Evolutionary conservation across 2,113 vertebrate genomes (phyloP).

Genomic region (Bothrops jararaca): DNA sequence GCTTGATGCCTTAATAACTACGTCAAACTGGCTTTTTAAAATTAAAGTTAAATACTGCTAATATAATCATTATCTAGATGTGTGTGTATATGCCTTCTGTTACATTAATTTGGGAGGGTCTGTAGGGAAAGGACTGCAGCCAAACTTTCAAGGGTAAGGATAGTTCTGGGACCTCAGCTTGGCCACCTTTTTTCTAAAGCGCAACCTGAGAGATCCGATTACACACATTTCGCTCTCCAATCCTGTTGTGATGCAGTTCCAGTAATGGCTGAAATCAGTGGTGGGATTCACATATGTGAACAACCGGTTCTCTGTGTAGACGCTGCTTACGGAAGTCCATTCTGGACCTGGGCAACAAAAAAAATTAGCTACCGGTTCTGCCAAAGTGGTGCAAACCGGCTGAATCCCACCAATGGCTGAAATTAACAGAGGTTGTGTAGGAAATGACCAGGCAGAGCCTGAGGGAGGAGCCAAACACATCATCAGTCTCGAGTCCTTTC

Average conservation of each 20-base stretch:
- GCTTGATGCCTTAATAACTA: too few species aligned
- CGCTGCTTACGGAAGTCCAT: too few species aligned
- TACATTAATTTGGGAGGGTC: neutral
- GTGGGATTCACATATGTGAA: too few species aligned
- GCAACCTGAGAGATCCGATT: neutral
- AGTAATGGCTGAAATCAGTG: neutral
- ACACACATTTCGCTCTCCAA: neutral
- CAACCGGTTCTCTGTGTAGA: too few species aligned
- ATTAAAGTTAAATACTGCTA: too few species aligned
- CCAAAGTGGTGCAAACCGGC: too few species aligned
- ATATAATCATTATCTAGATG: too few species aligned
- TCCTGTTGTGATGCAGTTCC: too few species aligned
- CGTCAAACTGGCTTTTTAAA: too few species aligned
- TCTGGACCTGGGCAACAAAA: too few species aligned
- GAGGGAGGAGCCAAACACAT: neutral
- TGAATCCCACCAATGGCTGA: neutral
- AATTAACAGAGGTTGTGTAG: neutral
- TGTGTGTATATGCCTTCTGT: neutral
- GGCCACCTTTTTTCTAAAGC: neutral
- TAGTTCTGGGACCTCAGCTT: neutral
- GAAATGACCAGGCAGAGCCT: neutral
- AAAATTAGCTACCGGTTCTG: too few species aligned
- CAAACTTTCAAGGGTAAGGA: neutral
- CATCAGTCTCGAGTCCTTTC: neutral
- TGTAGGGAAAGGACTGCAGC: neutral